Percentiles rank a stretch among this genome's conserved stretches.
Evolutionary conservation across 2,113 vertebrate genomes (phyloP).

Genomic region (Laterallus jamaicensis): DNA sequence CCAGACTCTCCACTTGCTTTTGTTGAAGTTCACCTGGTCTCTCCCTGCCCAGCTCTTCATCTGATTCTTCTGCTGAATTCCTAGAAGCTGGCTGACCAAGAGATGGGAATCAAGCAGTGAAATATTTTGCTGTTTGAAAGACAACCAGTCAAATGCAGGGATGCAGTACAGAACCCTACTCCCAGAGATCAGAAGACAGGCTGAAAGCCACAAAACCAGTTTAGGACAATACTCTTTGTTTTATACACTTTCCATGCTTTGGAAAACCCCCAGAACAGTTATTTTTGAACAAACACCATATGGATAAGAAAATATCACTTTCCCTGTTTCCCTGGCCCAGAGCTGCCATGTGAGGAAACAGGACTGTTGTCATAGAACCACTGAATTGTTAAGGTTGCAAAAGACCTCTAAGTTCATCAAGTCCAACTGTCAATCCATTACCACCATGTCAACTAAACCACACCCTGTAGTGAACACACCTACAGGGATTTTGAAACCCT

Average conservation of each 20-base stretch:
- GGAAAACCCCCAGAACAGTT: neutral
- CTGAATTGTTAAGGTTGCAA: too few species aligned
- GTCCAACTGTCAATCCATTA: too few species aligned
- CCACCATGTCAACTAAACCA: too few species aligned
- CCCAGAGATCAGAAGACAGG: neutral
- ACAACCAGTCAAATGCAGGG: neutral
- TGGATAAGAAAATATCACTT: neutral
- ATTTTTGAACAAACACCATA: constrained; percentile 46
- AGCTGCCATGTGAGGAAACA: neutral
- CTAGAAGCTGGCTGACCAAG: too few species aligned
- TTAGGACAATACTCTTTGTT: neutral
- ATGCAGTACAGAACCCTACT: neutral
- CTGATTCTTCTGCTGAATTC: too few species aligned
- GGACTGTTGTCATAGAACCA: neutral
- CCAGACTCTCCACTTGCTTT: too few species aligned
- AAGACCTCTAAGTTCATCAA: too few species aligned
- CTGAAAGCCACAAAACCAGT: neutral
- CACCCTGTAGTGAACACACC: too few species aligned
- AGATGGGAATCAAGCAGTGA: neutral
- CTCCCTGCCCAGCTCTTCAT: too few species aligned
- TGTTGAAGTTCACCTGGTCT: too few species aligned
- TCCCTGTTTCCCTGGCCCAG: neutral
- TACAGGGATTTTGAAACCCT: too few species aligned
- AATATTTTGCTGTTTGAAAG: neutral
- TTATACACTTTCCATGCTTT: neutral